Conservation (phyloP, 2,888 invertebrate genomes). For the Geotrupes spiniger region DNA sequence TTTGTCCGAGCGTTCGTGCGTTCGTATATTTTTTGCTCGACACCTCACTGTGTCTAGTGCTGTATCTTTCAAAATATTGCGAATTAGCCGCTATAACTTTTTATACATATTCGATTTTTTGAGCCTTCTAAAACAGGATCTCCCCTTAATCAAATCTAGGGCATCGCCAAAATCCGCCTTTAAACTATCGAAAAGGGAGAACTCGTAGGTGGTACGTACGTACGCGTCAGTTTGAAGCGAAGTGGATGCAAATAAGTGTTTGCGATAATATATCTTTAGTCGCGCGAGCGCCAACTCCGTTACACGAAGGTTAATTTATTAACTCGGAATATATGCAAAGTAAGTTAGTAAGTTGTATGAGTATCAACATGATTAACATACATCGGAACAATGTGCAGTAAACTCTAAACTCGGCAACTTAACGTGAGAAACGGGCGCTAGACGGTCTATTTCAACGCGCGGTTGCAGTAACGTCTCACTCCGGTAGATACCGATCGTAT, state of each 20-base stretch:
- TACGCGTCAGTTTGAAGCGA: neutral
- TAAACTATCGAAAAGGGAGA: too few relatives aligned
- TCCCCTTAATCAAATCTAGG: too few relatives aligned
- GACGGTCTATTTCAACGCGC: neutral
- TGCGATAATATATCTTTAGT: slow-evolving; percentile 18
- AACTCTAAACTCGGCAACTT: slow-evolving; percentile 16
- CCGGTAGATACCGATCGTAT: neutral
- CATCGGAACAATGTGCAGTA: slow-evolving; percentile 25
- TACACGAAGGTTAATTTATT: slow-evolving; percentile 26
- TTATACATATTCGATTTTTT: too few relatives aligned
- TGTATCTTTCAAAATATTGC: too few relatives aligned
- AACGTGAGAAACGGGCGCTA: slow-evolving; percentile 3
- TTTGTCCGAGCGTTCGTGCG: too few relatives aligned
- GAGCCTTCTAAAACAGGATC: too few relatives aligned
- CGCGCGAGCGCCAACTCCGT: slow-evolving; percentile 9
- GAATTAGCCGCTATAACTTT: too few relatives aligned
- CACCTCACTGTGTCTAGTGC: too few relatives aligned
- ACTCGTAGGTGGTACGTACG: too few relatives aligned
- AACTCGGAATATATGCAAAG: slow-evolving; percentile 23
- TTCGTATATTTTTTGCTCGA: too few relatives aligned
- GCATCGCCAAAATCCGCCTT: too few relatives aligned
- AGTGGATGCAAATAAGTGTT: slow-evolving; percentile 14
- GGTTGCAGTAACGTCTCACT: slow-evolving; percentile 5
- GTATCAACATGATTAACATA: slow-evolving; percentile 28
- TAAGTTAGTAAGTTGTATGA: slow-evolving; percentile 22